Conservation (phyloP, 2,888 invertebrate genomes). For the Pachliopta kotzebuea region DNA sequence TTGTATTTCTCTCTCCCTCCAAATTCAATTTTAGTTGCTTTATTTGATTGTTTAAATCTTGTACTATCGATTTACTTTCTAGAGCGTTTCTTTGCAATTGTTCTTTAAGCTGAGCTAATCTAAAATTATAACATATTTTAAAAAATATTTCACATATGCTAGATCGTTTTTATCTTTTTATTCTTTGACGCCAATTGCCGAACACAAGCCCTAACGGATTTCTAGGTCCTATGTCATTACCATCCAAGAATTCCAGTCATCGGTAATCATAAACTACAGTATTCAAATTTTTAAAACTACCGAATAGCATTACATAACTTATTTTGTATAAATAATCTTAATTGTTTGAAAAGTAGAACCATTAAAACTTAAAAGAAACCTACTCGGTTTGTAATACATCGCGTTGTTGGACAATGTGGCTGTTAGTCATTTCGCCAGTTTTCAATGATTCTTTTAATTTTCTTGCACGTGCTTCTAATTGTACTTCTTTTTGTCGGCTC, state of each 20-base stretch:
- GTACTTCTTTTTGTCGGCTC: conserved; percentile 70
- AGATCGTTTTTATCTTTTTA: too few relatives aligned
- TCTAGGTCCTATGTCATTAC: too few relatives aligned
- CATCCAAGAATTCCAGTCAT: too few relatives aligned
- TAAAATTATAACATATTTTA: conserved; percentile 33
- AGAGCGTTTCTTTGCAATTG: conserved; percentile 52
- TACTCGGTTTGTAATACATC: conserved; percentile 62
- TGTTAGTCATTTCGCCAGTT: conserved; percentile 65
- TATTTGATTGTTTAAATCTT: conserved; percentile 54
- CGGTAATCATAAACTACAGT: too few relatives aligned
- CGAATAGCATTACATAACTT: neutral
- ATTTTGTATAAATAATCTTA: neutral
- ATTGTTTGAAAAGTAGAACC: neutral
- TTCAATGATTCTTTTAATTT: conserved; percentile 69
- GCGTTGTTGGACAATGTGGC: conserved; percentile 61
- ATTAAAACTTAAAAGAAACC: conserved; percentile 30
- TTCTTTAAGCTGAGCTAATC: conserved; percentile 57
- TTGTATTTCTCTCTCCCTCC: conserved; percentile 48
- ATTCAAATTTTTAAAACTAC: too few relatives aligned
- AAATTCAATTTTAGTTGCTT: conserved; percentile 48
- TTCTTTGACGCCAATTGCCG: too few relatives aligned
- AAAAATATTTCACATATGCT: too few relatives aligned
- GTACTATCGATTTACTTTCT: conserved; percentile 51
- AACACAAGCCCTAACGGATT: too few relatives aligned
- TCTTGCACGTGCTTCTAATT: conserved; percentile 67